Percentiles rank a stretch among this genome's conserved stretches.
Evolutionary conservation across 23 tunicate species (phyloP).

Genomic region (Aplidium turbinatum): DNA sequence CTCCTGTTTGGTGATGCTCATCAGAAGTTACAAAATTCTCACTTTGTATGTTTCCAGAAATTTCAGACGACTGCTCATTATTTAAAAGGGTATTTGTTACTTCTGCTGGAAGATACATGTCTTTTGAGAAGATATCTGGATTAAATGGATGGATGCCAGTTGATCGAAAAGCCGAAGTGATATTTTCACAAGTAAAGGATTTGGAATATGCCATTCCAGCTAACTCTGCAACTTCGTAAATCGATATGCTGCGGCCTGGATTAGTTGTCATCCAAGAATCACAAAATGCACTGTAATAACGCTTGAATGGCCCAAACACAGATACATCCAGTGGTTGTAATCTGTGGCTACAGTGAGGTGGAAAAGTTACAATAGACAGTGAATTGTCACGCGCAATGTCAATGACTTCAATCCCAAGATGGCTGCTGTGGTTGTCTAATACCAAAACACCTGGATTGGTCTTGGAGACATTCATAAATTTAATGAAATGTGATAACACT

Average conservation of each 20-base stretch:
- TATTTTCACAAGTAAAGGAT: slow-evolving; percentile 39
- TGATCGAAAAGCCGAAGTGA: slow-evolving; percentile 21
- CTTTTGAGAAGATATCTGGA: slow-evolving; percentile 13
- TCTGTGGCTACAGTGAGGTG: slow-evolving; percentile 49
- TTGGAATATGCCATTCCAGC: slow-evolving; percentile 20
- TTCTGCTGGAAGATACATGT: slow-evolving; percentile 7
- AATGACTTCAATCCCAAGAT: slow-evolving; percentile 20
- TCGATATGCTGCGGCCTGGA: slow-evolving; percentile 23
- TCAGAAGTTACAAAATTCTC: slow-evolving; percentile 9
- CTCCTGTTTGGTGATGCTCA: slow-evolving; percentile 1
- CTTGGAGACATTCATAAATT: slow-evolving; percentile 19
- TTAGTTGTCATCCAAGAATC: slow-evolving; percentile 32
- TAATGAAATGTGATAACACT: slow-evolving; percentile 29
- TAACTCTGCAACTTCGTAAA: slow-evolving; percentile 34
- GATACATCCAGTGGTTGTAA: slow-evolving; percentile 47
- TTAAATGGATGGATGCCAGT: slow-evolving; percentile 23
- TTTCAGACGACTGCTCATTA: no score
- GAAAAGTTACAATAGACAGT: slow-evolving; percentile 37
- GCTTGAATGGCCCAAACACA: slow-evolving; percentile 53
- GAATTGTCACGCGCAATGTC: slow-evolving; percentile 35
- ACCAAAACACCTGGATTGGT: slow-evolving; percentile 25
- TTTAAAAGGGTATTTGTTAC: slow-evolving; percentile 4
- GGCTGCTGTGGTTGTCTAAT: slow-evolving; percentile 44
- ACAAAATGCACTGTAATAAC: slow-evolving; percentile 12
- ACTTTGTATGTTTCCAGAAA: no score